Conservation (phyloP, 2,888 invertebrate species). For the Seladonia tumulorum region DNA sequence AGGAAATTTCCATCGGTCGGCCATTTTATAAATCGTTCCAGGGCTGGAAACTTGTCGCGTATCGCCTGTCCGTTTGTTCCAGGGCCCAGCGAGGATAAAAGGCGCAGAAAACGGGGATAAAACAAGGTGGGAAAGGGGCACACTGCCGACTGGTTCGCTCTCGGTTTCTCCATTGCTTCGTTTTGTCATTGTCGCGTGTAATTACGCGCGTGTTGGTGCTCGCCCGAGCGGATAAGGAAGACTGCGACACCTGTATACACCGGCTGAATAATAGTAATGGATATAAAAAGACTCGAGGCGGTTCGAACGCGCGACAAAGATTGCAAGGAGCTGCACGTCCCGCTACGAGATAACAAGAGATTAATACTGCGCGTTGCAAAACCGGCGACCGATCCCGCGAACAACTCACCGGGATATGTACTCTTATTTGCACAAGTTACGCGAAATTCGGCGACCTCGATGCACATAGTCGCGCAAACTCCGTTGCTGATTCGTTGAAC, state of each 20-base stretch:
- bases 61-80: slow-evolving; percentile 34
- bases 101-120: background rate
- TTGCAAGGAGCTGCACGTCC: slow-evolving; percentile 13
- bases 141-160: slow-evolving; percentile 7
- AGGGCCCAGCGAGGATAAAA: slow-evolving; percentile 30
- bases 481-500: too few species aligned
- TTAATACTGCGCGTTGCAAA: slow-evolving; percentile 12
- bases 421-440: background rate
- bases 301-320: slow-evolving; percentile 17
- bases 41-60: slow-evolving; percentile 6
- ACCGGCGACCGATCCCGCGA: background rate
- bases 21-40: slow-evolving; percentile 11
- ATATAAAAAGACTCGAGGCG: slow-evolving; percentile 31
- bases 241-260: slow-evolving; percentile 64
- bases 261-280: slow-evolving; percentile 31
- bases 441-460: background rate
- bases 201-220: slow-evolving; percentile 47
- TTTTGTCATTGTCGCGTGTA: slow-evolving; percentile 66
- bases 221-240: slow-evolving; percentile 39
- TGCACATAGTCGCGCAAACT: too few species aligned
- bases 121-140: background rate
- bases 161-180: slow-evolving; percentile 43
- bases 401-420: background rate
- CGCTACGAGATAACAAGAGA: slow-evolving; percentile 30
- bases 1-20: background rate